Conservation (phyloP, 2,888 invertebrate species). For the Melanchra persicariae region DNA sequence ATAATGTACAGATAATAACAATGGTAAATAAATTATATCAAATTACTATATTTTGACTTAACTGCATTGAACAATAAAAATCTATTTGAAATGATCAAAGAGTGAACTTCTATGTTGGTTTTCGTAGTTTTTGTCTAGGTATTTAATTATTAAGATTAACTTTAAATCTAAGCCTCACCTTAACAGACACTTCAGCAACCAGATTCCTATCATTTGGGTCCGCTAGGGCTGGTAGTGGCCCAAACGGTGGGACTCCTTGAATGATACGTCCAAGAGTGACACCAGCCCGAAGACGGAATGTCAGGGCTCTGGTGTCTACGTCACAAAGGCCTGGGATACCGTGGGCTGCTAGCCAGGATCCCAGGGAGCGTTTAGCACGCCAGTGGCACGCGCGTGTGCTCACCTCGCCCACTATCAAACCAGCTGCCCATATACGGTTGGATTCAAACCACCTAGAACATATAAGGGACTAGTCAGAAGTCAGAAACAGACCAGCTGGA, state of each 20-base stretch:
- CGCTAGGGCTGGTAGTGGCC: slow-evolving; percentile 78
- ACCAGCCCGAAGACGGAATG: slow-evolving; percentile 97
- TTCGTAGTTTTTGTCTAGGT: neutral
- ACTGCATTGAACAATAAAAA: neutral
- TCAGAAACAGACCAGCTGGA: no score
- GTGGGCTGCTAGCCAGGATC: slow-evolving; percentile 95
- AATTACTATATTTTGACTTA: neutral
- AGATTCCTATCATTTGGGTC: slow-evolving; percentile 97
- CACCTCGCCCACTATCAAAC: slow-evolving; percentile 97
- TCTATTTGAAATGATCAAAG: neutral
- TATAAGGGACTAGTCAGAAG: neutral
- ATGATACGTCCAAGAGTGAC: slow-evolving; percentile 94
- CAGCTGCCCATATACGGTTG: slow-evolving; percentile 96
- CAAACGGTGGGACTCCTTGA: slow-evolving; percentile 88
- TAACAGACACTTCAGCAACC: slow-evolving; percentile 97
- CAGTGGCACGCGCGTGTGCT: slow-evolving; percentile 97
- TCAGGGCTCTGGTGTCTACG: slow-evolving; percentile 98
- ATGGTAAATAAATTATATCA: no score
- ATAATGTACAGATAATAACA: neutral
- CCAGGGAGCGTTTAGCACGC: slow-evolving; percentile 95
- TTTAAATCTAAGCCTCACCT: slow-evolving; percentile 87
- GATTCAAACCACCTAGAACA: slow-evolving; percentile 97
- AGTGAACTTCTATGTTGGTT: neutral
- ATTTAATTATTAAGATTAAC: neutral
- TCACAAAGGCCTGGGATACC: slow-evolving; percentile 97